These are phyloP conservation scores for Sebastes taczanowskii DNA, from an alignment of 2,797 vertebrate genomes.

Conservation along the genomic window DNA sequence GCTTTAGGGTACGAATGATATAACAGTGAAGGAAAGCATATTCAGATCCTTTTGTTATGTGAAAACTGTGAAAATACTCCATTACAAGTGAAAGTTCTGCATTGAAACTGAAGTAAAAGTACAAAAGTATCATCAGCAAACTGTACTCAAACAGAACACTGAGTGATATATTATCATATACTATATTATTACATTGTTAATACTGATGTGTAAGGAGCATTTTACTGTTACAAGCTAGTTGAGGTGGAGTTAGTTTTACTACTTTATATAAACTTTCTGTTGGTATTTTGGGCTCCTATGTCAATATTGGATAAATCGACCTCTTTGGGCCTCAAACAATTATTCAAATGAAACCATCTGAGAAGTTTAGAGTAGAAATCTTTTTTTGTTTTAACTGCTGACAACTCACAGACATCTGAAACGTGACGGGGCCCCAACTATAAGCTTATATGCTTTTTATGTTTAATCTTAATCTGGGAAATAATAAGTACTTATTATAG, in stretches of 20 bases:
- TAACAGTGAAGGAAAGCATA: neutral
- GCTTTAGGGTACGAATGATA: neutral
- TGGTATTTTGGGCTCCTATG: too few species aligned
- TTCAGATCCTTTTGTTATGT: neutral
- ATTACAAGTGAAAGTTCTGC: neutral
- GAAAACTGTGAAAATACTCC: neutral
- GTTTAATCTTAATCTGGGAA: too few species aligned
- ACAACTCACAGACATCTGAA: too few species aligned
- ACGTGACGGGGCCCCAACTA: neutral
- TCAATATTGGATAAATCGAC: too few species aligned
- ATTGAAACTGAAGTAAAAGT: neutral
- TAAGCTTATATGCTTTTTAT: neutral
- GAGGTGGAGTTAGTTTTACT: too few species aligned
- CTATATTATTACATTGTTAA: neutral
- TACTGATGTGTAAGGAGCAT: neutral
- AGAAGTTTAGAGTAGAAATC: too few species aligned
- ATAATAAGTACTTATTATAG: too few species aligned
- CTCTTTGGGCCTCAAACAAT: too few species aligned
- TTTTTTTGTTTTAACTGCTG: too few species aligned
- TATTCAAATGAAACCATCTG: too few species aligned
- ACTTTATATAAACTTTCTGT: too few species aligned
- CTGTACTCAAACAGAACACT: neutral
- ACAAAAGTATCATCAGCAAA: neutral
- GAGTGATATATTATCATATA: neutral
- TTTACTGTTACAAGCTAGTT: too few species aligned